Evolutionary conservation across 2,113 vertebrate genomes (phyloP), one percentile per base, ranked within the genome.

Genomic region (Mionectes macconnelli): DNA sequence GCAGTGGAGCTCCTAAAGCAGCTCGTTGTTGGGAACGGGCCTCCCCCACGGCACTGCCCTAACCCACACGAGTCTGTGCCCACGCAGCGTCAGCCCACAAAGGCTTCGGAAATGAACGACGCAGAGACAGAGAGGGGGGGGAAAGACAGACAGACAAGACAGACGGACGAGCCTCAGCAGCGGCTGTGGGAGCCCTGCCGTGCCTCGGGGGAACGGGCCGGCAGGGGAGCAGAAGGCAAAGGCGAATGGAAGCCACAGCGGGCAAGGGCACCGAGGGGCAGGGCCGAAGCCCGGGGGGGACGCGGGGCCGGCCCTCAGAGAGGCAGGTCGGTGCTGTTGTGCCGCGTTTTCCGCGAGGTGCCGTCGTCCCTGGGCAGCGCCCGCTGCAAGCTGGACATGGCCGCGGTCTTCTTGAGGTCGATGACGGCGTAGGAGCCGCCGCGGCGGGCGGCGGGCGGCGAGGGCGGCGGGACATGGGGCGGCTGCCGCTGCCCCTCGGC

Each of bases 241-340:
- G 74, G 89, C 64, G 10, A 55, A 30, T 3, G 25, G 73, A 42
- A 82, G 59, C 24, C 82, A 66, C 79, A 3, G 10, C 6, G 55
- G 93, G 92, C 63, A 25, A 25, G 62, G 11, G 50, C 55, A 12
- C 44, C 6, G 81, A 77, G 84, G 90, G 91, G 60, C 90, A 50
- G 89, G 23, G 33, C n/a, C 8, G 1, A 73, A 89, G 95, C 94
- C 94, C n/a, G n/a, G n/a, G n/a, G n/a, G 81, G 27, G 33, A 52
- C 57, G 30, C 39, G 14, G 94, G 13, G 84, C 87, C 83, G 27
- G 52, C 88, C 93, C 95, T 98, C 97, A 99, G 96, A 99, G 98
- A 96, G 99, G 99, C 98, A 99, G 98, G 98, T 99, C 99, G 53
- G 99, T 99, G 98, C 99, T 99, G 98, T 99, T 99, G 98, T 99